Evolutionary conservation across 2,888 invertebrate species (phyloP), one percentile per base, ranked within the genome.

Genomic region (Plebejus anna): DNA sequence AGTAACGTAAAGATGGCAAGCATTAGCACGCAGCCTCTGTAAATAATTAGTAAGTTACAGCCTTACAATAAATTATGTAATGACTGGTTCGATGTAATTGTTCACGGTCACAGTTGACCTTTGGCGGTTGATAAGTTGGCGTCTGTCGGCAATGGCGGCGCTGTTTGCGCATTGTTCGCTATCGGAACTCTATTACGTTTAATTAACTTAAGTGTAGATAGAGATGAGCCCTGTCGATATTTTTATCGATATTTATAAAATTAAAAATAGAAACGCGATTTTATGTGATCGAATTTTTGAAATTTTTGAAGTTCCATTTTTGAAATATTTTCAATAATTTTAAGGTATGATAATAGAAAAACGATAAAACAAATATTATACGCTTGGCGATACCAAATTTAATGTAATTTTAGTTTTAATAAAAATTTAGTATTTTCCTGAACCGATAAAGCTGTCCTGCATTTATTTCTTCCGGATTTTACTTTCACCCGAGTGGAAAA

Each of bases 141-240:
- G 61, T 75, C 75, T 22, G 73, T 28, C 47, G 73, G 22, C 42
- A 66, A 22, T 73, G 28, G 75, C 75, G 75, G 75, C 73, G 70
- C 13, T 76, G 78, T 76, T 76, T 72, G 77, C 76, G 75, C 77
- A 78, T 75, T 77, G 76, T 76, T 80, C 77, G 76, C 57, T 79
- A 79, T 80, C 80, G 80, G 78, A 80, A 80, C 75, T 78, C 75
- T 71, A 78, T 79, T 80, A 77, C 77, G 76, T 75, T 70, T 59
- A 73, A 79, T 81, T 79, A 79, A 80, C 75, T 78, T 78, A 78
- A 80, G 70, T 78, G 66, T 55, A 61, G 51, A 4, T 77, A 79
- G 80, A 57, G 79, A 77, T 75, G 81, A 75, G 42, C 28, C 13
- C 13, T 73, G 38, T 76, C 76, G 70, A 66, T n/a, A 55, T 11